These are phyloP conservation scores for Petaurus breviceps DNA, from an alignment of 2,113 vertebrate species.

Conservation along the genomic window DNA sequence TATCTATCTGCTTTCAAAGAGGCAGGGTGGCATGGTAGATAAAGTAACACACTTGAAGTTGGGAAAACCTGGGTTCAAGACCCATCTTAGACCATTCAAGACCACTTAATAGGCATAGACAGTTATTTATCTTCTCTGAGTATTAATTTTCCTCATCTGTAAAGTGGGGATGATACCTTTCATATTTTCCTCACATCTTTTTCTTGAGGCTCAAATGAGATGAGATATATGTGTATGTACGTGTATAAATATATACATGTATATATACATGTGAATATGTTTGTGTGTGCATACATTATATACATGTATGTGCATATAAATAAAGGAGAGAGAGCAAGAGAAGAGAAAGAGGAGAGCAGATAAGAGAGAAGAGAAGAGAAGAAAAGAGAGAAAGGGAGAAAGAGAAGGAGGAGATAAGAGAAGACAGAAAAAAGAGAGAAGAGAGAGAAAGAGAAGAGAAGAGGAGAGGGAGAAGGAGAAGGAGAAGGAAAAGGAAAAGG, in stretches of 20 bases:
- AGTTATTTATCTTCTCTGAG: background rate
- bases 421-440: background rate
- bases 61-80: background rate
- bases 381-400: no score
- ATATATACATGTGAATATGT: background rate
- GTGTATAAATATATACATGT: background rate
- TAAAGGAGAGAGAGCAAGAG: no score
- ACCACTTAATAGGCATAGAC: background rate
- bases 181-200: background rate
- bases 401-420: no score
- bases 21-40: background rate
- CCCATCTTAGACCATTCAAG: background rate
- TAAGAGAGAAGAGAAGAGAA: background rate
- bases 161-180: background rate
- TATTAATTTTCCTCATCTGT: no score
- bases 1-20: background rate
- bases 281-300: background rate
- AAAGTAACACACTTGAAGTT: background rate
- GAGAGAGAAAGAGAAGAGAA: no score
- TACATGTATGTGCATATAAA: background rate
- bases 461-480: background rate
- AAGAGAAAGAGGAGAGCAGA: no score
- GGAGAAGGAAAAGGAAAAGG: fast-evolving
- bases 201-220: background rate
- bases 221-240: background rate